These are phyloP conservation scores for Globodera ellingtonae DNA, from an alignment of 1,140 invertebrate genomes.

Conservation along the genomic window DNA sequence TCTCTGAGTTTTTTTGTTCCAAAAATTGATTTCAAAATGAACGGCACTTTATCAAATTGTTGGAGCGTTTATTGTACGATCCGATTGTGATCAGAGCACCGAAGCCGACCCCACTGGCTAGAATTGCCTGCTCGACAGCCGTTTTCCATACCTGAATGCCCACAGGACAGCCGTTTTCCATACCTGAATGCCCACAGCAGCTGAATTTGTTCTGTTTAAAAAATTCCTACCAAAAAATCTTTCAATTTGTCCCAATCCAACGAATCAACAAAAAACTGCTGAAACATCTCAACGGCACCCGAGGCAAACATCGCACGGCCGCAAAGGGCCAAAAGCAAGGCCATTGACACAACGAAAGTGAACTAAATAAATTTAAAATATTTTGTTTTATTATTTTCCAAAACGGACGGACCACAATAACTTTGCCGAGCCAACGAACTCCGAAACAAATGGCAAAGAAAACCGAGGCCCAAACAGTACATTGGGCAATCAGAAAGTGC, in stretches of 20 bases:
- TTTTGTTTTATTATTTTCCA: not conserved
- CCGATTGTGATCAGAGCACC: conserved; percentile 64
- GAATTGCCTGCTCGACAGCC: conserved; percentile 62
- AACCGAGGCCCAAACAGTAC: conserved; percentile 57
- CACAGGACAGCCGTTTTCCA: too few species aligned
- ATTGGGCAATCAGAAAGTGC: conserved; percentile 53
- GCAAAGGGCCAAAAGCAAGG: conserved; percentile 36
- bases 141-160: conserved; percentile 54
- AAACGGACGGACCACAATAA: conserved; percentile 22
- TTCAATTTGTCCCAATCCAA: conserved; percentile 57
- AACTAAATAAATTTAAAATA: conserved; percentile 32
- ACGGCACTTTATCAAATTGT: conserved; percentile 59
- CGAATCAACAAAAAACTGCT: conserved; percentile 49
- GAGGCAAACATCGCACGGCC: conserved; percentile 42
- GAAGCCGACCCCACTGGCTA: conserved; percentile 64
- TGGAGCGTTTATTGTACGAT: conserved; percentile 62
- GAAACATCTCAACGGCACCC: conserved; percentile 49
- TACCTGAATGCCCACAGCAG: conserved; percentile 19
- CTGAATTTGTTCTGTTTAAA: not conserved
- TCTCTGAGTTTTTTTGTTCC: conserved; percentile 44
- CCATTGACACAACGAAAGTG: conserved; percentile 46
- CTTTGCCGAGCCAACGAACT: conserved; percentile 63
- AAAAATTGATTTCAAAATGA: not conserved
- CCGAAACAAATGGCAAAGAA: conserved; percentile 62
- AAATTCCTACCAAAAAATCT: conserved; percentile 53